A percentile compares a stretch with the other conserved stretches of the same genome.
Conservation (phyloP, 2,113 vertebrate genomes). For the Sitta europaea region DNA sequence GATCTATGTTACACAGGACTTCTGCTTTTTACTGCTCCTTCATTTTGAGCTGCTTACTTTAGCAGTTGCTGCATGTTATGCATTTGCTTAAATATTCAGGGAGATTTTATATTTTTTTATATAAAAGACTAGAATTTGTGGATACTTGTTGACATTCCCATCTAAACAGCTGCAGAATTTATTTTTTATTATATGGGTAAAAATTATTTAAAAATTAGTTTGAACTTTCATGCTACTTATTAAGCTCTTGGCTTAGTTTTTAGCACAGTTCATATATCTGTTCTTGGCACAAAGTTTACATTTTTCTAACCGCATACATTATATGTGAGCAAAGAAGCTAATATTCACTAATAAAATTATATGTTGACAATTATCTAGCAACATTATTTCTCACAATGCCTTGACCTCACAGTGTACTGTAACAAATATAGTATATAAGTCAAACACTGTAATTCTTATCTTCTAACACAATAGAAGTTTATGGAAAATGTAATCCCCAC, state of each 20-base stretch:
- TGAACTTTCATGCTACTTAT: neutral
- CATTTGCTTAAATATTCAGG: neutral
- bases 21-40: neutral
- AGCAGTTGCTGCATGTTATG: neutral
- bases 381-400: neutral
- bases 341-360: constrained; percentile 18
- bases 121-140: neutral
- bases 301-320: constrained; percentile 25
- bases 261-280: neutral
- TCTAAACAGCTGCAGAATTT: neutral
- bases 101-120: neutral
- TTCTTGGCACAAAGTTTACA: constrained; percentile 3
- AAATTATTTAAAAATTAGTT: neutral
- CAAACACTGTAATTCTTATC: neutral
- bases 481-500: neutral
- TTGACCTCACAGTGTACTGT: neutral
- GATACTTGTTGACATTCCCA: neutral
- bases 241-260: neutral
- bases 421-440: neutral
- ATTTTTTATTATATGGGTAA: neutral
- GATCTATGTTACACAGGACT: neutral
- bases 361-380: neutral
- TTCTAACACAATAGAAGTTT: neutral
- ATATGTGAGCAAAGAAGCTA: neutral
- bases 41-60: neutral